Evolutionary conservation across 2,797 vertebrate genomes (phyloP).

Genomic region (Anas bahamensis): DNA sequence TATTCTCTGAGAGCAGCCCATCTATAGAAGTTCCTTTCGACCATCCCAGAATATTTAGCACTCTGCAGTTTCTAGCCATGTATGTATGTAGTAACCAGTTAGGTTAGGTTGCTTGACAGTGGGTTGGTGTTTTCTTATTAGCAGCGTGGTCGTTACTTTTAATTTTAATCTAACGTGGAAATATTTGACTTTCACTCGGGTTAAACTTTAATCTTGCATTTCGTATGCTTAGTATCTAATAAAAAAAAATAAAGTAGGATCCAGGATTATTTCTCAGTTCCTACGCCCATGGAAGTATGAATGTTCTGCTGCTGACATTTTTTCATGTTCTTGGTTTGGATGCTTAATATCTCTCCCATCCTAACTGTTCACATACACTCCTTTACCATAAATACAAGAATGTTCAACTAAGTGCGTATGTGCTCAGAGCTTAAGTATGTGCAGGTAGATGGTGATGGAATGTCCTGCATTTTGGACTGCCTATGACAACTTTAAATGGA

Average conservation of each 20-base stretch:
- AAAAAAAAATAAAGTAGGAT: neutral
- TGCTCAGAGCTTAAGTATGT: neutral
- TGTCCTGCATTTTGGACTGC: neutral
- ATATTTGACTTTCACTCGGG: neutral
- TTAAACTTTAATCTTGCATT: neutral
- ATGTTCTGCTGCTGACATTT: neutral
- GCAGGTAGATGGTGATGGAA: neutral
- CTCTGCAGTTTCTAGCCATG: too few relatives aligned
- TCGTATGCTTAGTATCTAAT: neutral
- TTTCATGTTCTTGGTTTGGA: neutral
- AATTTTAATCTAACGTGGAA: neutral
- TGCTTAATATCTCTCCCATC: neutral
- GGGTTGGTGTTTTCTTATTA: neutral
- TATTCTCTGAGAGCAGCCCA: neutral
- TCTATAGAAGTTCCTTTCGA: neutral
- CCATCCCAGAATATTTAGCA: neutral
- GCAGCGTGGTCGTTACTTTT: neutral
- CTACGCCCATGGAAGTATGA: fast-evolving
- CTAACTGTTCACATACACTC: neutral
- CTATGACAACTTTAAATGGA: neutral
- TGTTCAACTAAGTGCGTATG: neutral
- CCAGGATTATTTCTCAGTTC: neutral
- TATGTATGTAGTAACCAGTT: neutral
- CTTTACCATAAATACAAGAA: neutral
- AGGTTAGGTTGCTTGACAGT: neutral